Conservation (phyloP, 92 coral and sea anemone species). For the Montipora capitata region DNA sequence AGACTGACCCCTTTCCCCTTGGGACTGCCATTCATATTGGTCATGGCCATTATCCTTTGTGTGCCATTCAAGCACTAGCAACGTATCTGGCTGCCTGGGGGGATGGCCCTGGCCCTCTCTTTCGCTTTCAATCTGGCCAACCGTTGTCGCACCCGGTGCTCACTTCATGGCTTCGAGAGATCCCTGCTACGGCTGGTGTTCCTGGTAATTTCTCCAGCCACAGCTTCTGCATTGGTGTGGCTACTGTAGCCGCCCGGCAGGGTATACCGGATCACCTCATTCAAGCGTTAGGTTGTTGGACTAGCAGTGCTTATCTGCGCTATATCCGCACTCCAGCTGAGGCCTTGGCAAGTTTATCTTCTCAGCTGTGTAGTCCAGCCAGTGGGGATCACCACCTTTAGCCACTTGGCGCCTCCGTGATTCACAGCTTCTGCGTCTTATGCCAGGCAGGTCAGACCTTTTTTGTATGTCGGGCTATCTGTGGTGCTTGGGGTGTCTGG, state of each 20-base stretch:
- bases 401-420: too few species aligned
- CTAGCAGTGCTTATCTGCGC: not conserved
- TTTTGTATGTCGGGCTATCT: too few species aligned
- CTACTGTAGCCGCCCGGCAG: not conserved
- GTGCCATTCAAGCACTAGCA: not conserved
- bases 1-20: constrained; percentile 55
- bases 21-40: not conserved
- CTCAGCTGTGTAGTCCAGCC: too few species aligned
- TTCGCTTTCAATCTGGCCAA: constrained; percentile 8
- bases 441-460: too few species aligned
- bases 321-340: too few species aligned
- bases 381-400: too few species aligned
- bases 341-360: too few species aligned
- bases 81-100: not conserved
- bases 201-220: constrained; percentile 12
- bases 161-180: too few species aligned
- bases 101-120: constrained; percentile 49
- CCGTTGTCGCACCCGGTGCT: not conserved
- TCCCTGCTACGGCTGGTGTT: not conserved
- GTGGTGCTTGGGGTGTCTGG: too few species aligned
- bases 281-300: not conserved
- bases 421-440: too few species aligned
- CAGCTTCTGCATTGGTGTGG: not conserved
- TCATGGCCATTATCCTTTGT: not conserved
- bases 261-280: not conserved